Evolutionary conservation across 2,888 invertebrate genomes (phyloP).

Genomic region (Epinotia ramella): DNA sequence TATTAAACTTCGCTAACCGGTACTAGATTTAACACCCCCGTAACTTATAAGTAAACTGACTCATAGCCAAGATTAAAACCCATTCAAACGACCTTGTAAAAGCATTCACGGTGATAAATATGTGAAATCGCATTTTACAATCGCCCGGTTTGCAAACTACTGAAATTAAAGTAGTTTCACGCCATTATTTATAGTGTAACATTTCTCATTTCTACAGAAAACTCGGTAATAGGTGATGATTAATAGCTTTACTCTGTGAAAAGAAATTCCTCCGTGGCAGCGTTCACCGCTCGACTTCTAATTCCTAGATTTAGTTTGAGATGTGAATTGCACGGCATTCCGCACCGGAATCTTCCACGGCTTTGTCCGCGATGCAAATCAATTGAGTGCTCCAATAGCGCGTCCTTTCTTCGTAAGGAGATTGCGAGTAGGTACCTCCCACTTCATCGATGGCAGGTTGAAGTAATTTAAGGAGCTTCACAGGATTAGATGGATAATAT

Average conservation of each 20-base stretch:
- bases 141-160: slow-evolving; percentile 43
- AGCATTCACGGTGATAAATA: slow-evolving; percentile 37
- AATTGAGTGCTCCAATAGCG: slow-evolving; percentile 62
- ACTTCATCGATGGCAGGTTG: slow-evolving; percentile 56
- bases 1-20: background rate
- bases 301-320: slow-evolving; percentile 68
- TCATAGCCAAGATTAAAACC: slow-evolving; percentile 24
- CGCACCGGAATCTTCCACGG: slow-evolving; percentile 54
- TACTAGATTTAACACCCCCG: background rate
- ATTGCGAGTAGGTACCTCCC: slow-evolving; percentile 63
- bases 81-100: slow-evolving; percentile 18
- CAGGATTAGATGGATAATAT: slow-evolving; percentile 30
- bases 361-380: slow-evolving; percentile 77
- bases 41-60: background rate
- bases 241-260: slow-evolving; percentile 53
- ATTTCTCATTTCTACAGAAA: slow-evolving; percentile 44
- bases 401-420: slow-evolving; percentile 63
- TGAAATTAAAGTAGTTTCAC: slow-evolving; percentile 43
- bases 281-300: slow-evolving; percentile 63
- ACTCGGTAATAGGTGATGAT: slow-evolving; percentile 44
- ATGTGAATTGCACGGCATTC: slow-evolving; percentile 70
- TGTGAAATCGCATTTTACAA: slow-evolving; percentile 41
- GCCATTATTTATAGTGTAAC: slow-evolving; percentile 43
- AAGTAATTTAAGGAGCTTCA: slow-evolving; percentile 38
- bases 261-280: slow-evolving; percentile 60